These are phyloP conservation scores for Telenomus remus DNA, from an alignment of 1,140 invertebrate species.

Conservation along the genomic window DNA sequence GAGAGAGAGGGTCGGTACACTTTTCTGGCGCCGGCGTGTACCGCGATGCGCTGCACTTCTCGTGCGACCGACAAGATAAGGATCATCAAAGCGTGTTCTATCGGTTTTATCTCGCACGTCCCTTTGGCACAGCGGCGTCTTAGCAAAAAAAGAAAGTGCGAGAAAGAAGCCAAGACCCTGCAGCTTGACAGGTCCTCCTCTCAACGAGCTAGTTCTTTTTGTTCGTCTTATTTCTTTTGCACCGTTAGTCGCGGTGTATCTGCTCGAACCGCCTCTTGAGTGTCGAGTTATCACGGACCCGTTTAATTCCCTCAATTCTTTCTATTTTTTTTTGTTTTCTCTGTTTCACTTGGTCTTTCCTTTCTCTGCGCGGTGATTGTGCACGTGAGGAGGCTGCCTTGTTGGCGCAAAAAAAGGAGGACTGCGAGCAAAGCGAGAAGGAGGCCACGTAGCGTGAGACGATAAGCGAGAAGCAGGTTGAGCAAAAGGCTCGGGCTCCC, in stretches of 20 bases:
- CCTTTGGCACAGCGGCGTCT: conserved; percentile 48
- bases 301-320: conserved; percentile 20
- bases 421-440: conserved; percentile 44
- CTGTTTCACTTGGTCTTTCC: conserved; percentile 18
- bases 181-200: conserved; percentile 46
- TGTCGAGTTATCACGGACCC: conserved; percentile 23
- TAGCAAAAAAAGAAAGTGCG: conserved; percentile 11
- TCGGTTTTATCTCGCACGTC: conserved; percentile 67
- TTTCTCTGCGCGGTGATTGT: conserved; percentile 51
- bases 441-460: conserved; percentile 27
- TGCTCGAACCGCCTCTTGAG: conserved; percentile 18
- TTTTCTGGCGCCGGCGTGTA: conserved; percentile 43
- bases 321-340: conserved; percentile 1
- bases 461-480: conserved; percentile 60
- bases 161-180: conserved; percentile 1
- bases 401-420: conserved; percentile 23
- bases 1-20: conserved; percentile 53
- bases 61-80: conserved; percentile 62
- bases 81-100: conserved; percentile 69
- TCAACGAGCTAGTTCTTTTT: conserved; percentile 40
- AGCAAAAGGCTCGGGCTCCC: conserved; percentile 68
- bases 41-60: conserved; percentile 47
- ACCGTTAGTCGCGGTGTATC: conserved; percentile 44
- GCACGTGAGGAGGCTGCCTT: conserved; percentile 56
- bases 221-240: conserved; percentile 45